phyloP scores from a whole-genome alignment of 2,797 vertebrate genomes.

The Toxotes lorentzi region DNA sequence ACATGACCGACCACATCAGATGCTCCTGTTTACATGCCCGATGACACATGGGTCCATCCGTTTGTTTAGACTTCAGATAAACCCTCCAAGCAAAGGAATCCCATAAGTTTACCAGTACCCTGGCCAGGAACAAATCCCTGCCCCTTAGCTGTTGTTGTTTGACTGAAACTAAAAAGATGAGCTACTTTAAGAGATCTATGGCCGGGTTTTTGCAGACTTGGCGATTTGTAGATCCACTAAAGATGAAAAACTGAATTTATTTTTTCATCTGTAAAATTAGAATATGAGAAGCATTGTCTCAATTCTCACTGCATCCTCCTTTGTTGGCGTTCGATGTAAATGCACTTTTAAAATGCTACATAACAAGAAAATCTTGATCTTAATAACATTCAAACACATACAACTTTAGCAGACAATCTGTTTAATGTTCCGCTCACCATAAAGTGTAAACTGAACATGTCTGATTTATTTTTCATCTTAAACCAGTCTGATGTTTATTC shows the following conservation, averaged over 20 bases:
- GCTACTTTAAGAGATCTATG: slow-evolving; percentile 5
- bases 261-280: neutral
- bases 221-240: neutral
- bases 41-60: slow-evolving; percentile 68
- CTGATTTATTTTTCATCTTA: slow-evolving; percentile 28
- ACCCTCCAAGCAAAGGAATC: slow-evolving; percentile 60
- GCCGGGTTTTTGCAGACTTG: neutral
- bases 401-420: neutral
- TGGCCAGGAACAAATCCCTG: slow-evolving; percentile 23
- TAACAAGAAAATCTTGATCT: neutral
- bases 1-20: slow-evolving; percentile 73
- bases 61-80: slow-evolving; percentile 70
- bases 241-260: slow-evolving; percentile 15
- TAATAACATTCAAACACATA: neutral
- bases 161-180: slow-evolving; percentile 26
- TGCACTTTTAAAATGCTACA: neutral
- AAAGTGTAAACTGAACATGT: slow-evolving; percentile 26
- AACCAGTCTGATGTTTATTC: slow-evolving; percentile 32
- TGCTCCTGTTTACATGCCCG: slow-evolving; percentile 68
- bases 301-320: neutral
- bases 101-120: slow-evolving; percentile 34
- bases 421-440: neutral
- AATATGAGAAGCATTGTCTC: neutral
- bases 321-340: neutral
- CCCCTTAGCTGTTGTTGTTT: slow-evolving; percentile 25